These are phyloP conservation scores for Cryptus armator DNA, from an alignment of 2,888 invertebrate genomes.

Conservation along the genomic window DNA sequence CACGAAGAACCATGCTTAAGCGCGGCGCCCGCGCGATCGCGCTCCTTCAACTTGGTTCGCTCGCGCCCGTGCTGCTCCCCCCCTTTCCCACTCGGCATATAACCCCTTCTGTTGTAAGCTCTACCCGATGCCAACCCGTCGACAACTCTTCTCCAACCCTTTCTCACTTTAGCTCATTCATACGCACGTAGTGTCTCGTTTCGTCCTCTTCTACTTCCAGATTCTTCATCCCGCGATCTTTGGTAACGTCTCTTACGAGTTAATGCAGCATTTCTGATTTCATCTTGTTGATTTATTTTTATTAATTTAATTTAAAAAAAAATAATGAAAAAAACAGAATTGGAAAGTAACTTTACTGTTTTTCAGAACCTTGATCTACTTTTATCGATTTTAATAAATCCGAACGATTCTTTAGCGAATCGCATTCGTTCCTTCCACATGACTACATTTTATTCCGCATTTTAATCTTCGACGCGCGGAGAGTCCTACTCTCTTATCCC, in stretches of 20 bases:
- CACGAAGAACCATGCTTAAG: slow-evolving; percentile 82
- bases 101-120: slow-evolving; percentile 62
- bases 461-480: too few relatives aligned
- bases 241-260: background rate
- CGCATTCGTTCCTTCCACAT: too few relatives aligned
- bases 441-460: too few relatives aligned
- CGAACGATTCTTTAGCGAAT: too few relatives aligned
- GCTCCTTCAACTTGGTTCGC: slow-evolving; percentile 21
- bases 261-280: background rate
- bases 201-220: slow-evolving; percentile 53
- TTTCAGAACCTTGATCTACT: too few relatives aligned
- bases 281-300: background rate
- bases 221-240: slow-evolving; percentile 18
- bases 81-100: slow-evolving; percentile 73
- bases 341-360: too few relatives aligned
- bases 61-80: slow-evolving; percentile 54
- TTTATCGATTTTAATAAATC: too few relatives aligned
- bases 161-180: slow-evolving; percentile 51
- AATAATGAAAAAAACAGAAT: too few relatives aligned
- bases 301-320: too few relatives aligned
- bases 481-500: too few relatives aligned
- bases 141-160: slow-evolving; percentile 53
- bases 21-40: slow-evolving; percentile 68
- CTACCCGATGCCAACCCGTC: slow-evolving; percentile 64
- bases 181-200: slow-evolving; percentile 47